Evolutionary conservation across 2,113 vertebrate species (phyloP), one percentile per base, ranked within the genome.

Genomic region (Tonatia bakeri): DNA sequence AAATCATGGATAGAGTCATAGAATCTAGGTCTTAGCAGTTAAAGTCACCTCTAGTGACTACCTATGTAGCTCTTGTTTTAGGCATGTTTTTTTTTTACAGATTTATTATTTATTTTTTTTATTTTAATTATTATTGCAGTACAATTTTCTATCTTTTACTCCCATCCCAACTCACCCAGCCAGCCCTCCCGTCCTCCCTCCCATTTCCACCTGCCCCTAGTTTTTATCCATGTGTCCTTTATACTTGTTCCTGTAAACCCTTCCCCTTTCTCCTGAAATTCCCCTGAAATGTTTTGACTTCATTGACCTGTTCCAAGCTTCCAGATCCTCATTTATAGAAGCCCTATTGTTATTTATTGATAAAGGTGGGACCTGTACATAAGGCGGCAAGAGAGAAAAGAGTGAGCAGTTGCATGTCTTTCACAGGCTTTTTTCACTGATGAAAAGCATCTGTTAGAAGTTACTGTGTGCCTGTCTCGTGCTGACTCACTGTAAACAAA

Each of bases 81-180:
- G 79, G n/a, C 31, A 83, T 59, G 6, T 83, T 94, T 86, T 93
- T 83, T 94, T 86, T 93, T n/a, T n/a, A n/a, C n/a, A n/a, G n/a
- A n/a, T n/a, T n/a, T n/a, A n/a, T n/a, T n/a, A n/a, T n/a, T n/a
- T n/a, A n/a, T n/a, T n/a, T n/a, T n/a, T n/a, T n/a, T n/a, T n/a
- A n/a, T n/a, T n/a, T n/a, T n/a, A n/a, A n/a, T n/a, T n/a, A n/a
- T n/a, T n/a, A n/a, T n/a, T n/a, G n/a, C n/a, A n/a, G n/a, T n/a
- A n/a, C n/a, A n/a, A n/a, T n/a, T n/a, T n/a, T n/a, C n/a, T n/a
- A n/a, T n/a, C n/a, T n/a, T n/a, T n/a, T n/a, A n/a, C n/a, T n/a
- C n/a, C n/a, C n/a, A n/a, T n/a, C n/a, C n/a, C n/a, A n/a, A n/a
- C n/a, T n/a, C n/a, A n/a, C n/a, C n/a, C n/a, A n/a, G n/a, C n/a